Base-by-base conservation (phyloP, 2,888 invertebrate species). In the Drosophila paranaensis region DNA sequence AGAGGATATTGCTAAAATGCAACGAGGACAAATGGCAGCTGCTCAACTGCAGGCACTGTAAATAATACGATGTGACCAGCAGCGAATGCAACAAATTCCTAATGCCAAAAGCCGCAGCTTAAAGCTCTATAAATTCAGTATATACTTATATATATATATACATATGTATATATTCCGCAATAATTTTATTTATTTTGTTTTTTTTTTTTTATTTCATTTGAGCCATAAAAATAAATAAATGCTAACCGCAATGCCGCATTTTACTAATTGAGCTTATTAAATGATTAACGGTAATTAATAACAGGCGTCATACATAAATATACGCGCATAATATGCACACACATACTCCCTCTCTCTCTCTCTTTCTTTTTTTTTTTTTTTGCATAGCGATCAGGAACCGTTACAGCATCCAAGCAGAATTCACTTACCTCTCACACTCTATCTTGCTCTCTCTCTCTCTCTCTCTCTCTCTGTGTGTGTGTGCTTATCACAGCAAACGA, bases 1-100 rank as follows among this genome's bases (percentile, higher is more conserved):
- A 62, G 42, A 60, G 74, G 60, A 70, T 69, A 79, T 76, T 79
- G 76, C 58, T 20, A 69, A 69, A 69, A 74, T 74, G 64, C 79
- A 77, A 48, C 30, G 48, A 56, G 51, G 62, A 70, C 65, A 70
- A 70, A 79, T 70, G 65, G 56, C 64, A 78, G 55, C 74, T 74
- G 75, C 69, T 69, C 58, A 39, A 43, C 42, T 42, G 54, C 60
- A 64, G 64, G 48, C 57, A 71, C 65, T 71, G 65, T 62, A 61
- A 76, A 66, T 71, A 69, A 61, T 56, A 30, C 61, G 57, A 45
- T 62, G 46, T 64, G 70, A 30, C 60, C 63, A 60, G 61, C 63
- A 60, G 61, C 57, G 62, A 58, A 58, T 61, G 37, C 30, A 46
- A 37, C 20, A 57, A 53, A 40, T 39, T 57, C 45, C 30, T 40